Percentiles rank a stretch among this genome's conserved stretches.
phyloP scores from a whole-genome alignment of 2,888 invertebrate species.

The Lepidochitona cinerea region DNA sequence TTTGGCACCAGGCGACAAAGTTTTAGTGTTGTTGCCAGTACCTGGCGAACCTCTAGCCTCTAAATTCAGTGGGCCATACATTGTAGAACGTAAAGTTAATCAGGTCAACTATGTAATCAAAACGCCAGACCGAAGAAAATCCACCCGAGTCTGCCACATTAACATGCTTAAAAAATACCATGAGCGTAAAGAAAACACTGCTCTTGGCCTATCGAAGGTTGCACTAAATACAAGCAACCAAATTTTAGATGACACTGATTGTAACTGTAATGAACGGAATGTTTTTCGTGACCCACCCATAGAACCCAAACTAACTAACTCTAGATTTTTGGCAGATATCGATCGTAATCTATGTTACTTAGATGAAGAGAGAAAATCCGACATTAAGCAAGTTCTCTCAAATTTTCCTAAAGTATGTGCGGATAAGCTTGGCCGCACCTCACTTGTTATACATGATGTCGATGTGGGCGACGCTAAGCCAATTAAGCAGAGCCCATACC shows the following conservation, averaged over 20 bases:
- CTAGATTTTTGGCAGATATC: neutral
- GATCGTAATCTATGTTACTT: too few species aligned
- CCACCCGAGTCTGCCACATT: neutral
- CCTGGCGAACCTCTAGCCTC: slow-evolving; percentile 21
- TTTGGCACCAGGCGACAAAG: neutral
- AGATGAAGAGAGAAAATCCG: neutral
- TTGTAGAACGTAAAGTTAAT: slow-evolving; percentile 20
- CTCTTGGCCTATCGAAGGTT: slow-evolving; percentile 12
- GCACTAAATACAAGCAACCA: slow-evolving; percentile 9
- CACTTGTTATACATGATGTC: slow-evolving; percentile 23
- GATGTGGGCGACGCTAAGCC: slow-evolving; percentile 18
- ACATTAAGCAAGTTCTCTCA: slow-evolving; percentile 22
- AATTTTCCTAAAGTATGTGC: slow-evolving; percentile 30
- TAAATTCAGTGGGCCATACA: slow-evolving; percentile 30
- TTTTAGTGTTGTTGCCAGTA: neutral
- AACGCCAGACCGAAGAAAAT: neutral
- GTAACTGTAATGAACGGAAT: neutral
- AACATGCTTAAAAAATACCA: neutral
- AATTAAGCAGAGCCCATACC: slow-evolving; percentile 33
- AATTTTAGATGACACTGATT: neutral
- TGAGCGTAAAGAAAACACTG: slow-evolving; percentile 1
- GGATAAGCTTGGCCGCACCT: slow-evolving; percentile 27
- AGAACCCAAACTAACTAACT: neutral
- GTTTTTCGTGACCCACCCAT: neutral
- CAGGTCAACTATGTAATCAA: slow-evolving; percentile 25